phyloP scores from a whole-genome alignment of 2,888 invertebrate species.

The Drosophila multiciliata region DNA sequence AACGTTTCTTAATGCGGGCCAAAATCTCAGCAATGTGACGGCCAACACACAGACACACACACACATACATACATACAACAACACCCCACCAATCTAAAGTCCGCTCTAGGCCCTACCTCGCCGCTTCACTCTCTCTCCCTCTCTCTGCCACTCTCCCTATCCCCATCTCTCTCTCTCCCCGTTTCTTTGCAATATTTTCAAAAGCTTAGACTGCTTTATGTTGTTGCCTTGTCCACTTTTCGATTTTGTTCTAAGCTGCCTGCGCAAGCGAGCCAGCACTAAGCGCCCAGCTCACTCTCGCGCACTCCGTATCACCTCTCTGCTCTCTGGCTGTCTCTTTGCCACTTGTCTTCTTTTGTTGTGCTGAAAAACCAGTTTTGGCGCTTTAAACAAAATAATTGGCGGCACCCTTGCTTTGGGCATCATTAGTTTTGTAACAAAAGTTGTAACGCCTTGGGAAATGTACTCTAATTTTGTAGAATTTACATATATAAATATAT shows the following conservation, averaged over 20 bases:
- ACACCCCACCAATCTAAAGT: not conserved
- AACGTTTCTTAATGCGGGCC: slow-evolving; percentile 70
- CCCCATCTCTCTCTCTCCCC: slow-evolving; percentile 3
- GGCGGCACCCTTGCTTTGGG: not conserved
- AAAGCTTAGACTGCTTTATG: slow-evolving; percentile 61
- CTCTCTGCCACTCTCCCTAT: not conserved
- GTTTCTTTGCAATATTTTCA: slow-evolving; percentile 27
- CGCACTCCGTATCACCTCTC: no score
- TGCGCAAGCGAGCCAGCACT: slow-evolving; percentile 45
- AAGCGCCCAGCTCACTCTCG: slow-evolving; percentile 1
- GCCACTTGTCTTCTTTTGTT: slow-evolving; percentile 9
- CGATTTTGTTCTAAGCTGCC: slow-evolving; percentile 71
- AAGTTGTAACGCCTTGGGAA: not conserved
- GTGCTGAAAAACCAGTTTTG: slow-evolving; percentile 45
- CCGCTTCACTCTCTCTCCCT: not conserved
- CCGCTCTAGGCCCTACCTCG: not conserved
- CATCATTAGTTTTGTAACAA: not conserved
- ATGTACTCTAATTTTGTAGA: no score
- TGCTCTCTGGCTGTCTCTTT: not conserved
- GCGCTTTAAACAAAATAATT: slow-evolving; percentile 28
- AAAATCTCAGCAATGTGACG: slow-evolving; percentile 68
- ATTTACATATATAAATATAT: slow-evolving; percentile 5
- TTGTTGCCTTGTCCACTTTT: slow-evolving; percentile 42
- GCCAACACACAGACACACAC: slow-evolving; percentile 19
- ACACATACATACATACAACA: not conserved